Evolutionary conservation across 1,140 invertebrate genomes (phyloP), one percentile per base, ranked within the genome.

Genomic region (Aphelinus atriplicis): DNA sequence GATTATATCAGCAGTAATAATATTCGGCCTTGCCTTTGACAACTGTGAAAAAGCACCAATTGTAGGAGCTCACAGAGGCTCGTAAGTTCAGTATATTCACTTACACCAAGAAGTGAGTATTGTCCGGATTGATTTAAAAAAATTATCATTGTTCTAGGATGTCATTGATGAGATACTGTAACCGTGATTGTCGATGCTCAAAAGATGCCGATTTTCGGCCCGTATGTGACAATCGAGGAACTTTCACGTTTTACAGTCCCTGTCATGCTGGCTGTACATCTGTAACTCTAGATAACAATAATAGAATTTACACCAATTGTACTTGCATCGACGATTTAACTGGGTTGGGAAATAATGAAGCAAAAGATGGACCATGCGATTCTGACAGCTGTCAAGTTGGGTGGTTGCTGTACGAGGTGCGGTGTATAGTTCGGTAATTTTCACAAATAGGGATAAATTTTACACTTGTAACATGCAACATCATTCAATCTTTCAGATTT

Each of bases 261-360:
- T 94, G 93, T 82, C 91, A 91, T 77, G 93, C 93, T 50, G 93
- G 93, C 10, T 94, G 93, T 81, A 82, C 81, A 2, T 64, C 73
- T 1, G 76, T 84, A 6, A 79, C 84, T 7, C 75, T 83, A 6
- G 82, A 86, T 45, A 85, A 88, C 71, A 84, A 82, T 73, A 61
- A 83, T 2, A 86, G 88, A 85, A 78, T 88, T 2, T 92, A 89
- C 80, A 83, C 81, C 58, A 87, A 84, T 47, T 92, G 92, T 80
- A 82, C 77, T n/a, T 92, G 91, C 80, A 83, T 86, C 7, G 63
- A 80, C 7, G 80, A 85, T 43, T 50, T 79, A 60, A 77, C 74
- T 1, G 82, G 81, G 42, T 43, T 73, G 70, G 74, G 62, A 62
- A 88, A 86, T 69, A 77, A 51, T 1, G 80, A 84, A 62, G 90